Evolutionary conservation across 2,888 invertebrate genomes (phyloP).

Genomic region (Erebia ligea): DNA sequence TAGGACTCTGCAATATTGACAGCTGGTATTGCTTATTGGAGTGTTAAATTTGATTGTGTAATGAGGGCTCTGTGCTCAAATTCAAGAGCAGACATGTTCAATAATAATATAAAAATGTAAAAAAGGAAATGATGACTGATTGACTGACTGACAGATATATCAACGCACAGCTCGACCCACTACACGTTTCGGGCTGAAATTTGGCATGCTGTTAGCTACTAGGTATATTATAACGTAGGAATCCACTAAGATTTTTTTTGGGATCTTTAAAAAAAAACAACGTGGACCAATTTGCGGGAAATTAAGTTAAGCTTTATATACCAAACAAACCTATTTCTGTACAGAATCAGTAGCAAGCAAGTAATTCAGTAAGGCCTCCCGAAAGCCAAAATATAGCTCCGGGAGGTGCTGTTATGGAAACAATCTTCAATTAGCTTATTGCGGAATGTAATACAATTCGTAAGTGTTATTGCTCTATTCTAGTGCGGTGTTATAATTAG

Average conservation of each 20-base stretch:
- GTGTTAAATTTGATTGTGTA: background rate
- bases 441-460: constrained; percentile 52
- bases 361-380: constrained; percentile 10
- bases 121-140: too few relatives aligned
- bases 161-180: too few relatives aligned
- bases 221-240: too few relatives aligned
- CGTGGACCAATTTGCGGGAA: too few relatives aligned
- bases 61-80: background rate
- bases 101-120: background rate
- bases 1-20: constrained; percentile 15
- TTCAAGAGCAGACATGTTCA: background rate
- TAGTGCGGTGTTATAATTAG: constrained; percentile 56
- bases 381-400: constrained; percentile 2
- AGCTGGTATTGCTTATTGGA: constrained; percentile 3
- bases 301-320: background rate
- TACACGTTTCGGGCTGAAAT: too few relatives aligned
- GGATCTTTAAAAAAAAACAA: too few relatives aligned
- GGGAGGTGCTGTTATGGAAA: constrained; percentile 63
- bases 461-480: constrained; percentile 60
- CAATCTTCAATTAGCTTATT: constrained; percentile 61
- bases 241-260: too few relatives aligned
- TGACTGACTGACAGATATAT: too few relatives aligned
- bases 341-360: background rate
- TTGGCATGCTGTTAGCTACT: too few relatives aligned
- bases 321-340: background rate